Evolutionary conservation across 1,140 invertebrate species (phyloP).

Genomic region (Solenopsis fugax): DNA sequence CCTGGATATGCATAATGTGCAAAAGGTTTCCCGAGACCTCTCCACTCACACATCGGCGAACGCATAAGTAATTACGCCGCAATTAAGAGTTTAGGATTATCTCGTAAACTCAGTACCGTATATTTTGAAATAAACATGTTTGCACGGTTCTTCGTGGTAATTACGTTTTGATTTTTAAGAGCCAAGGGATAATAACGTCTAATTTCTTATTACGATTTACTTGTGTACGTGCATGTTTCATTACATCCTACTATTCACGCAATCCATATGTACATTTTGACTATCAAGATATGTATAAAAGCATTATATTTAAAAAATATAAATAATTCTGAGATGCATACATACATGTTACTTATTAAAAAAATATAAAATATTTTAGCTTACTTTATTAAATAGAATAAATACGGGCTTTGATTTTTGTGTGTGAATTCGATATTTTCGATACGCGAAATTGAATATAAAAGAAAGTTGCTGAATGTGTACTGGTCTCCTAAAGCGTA

Average conservation of each 20-base stretch:
- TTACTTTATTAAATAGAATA: not conserved
- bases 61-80: constrained; percentile 80
- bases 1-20: constrained; percentile 80
- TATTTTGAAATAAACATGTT: constrained; percentile 21
- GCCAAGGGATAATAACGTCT: not conserved
- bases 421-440: not conserved
- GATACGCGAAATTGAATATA: not conserved
- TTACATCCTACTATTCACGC: not conserved
- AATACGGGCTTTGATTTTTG: not conserved
- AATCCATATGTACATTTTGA: not conserved
- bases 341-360: not conserved
- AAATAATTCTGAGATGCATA: not conserved
- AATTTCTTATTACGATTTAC: not conserved
- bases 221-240: not conserved
- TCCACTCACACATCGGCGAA: constrained; percentile 65
- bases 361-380: constrained; percentile 6
- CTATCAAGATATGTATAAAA: not conserved
- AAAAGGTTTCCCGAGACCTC: constrained; percentile 73
- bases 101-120: not conserved
- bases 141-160: not conserved
- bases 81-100: constrained; percentile 69
- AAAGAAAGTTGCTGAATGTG: too few relatives aligned
- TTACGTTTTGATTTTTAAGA: constrained; percentile 34
- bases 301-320: not conserved
- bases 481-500: too few relatives aligned